Conservation (phyloP, 2,113 vertebrate genomes). For the Bostrychus sinensis region DNA sequence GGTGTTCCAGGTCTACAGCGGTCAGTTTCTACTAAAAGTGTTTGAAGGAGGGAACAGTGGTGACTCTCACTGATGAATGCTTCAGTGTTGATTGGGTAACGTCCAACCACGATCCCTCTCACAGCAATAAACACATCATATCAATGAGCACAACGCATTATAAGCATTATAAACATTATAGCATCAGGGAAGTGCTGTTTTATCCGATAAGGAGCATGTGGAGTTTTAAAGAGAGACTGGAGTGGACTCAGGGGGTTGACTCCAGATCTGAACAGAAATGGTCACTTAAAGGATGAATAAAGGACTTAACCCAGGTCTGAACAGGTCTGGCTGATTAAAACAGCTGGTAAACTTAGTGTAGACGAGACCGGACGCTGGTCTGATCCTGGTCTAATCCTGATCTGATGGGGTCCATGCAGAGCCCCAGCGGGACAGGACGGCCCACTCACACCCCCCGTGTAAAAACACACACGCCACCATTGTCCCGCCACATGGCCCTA, state of each 20-base stretch:
- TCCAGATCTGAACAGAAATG: neutral
- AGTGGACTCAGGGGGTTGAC: conserved; percentile 2
- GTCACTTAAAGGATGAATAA: neutral
- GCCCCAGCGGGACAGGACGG: neutral
- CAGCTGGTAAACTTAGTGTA: neutral
- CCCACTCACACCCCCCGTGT: conserved; percentile 5
- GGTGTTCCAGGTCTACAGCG: too few species aligned
- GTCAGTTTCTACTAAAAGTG: too few species aligned
- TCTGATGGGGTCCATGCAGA: neutral
- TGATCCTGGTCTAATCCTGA: conserved; percentile 2
- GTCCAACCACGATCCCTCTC: neutral
- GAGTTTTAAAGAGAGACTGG: neutral
- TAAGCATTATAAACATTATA: too few species aligned
- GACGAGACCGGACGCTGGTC: neutral
- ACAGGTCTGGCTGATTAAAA: neutral
- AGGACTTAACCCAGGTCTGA: conserved; percentile 3
- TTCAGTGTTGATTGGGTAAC: neutral
- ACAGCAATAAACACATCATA: conserved; percentile 3
- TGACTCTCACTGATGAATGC: neutral
- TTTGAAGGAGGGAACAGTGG: too few species aligned
- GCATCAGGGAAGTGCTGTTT: neutral
- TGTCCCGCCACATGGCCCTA: conserved; percentile 5
- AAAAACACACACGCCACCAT: conserved; percentile 11
- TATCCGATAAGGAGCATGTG: neutral
- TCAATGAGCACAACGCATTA: neutral